Base-by-base conservation (phyloP, 2,888 invertebrate genomes). In the Antitype chi region DNA sequence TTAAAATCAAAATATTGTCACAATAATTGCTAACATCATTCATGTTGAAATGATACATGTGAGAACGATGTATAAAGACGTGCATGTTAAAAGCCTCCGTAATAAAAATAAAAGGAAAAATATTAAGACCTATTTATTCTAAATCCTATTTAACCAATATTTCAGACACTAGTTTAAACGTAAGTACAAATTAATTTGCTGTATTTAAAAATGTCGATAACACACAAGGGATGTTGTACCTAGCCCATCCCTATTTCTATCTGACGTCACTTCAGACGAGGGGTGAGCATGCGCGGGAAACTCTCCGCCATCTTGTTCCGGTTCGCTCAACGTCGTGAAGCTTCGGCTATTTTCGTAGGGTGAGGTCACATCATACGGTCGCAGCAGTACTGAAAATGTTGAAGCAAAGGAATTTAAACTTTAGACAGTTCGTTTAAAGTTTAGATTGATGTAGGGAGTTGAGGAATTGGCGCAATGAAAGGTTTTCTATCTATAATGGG, bases 241-340 rank as follows among this genome's bases (percentile, higher is more conserved):
- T 25, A 28, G 77, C 76, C 76, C 93, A 92, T 88, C 93, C 91
- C 93, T 95, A 92, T 74, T 75, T 47, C 52, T 47, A 72, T 69
- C 78, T 94, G 94, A 95, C 94, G 95, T 95, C 94, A 94, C 87
- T 78, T 73, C 80, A 89, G 84, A 86, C 85, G 85, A 89, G 90
- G 91, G 91, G 89, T 91, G 88, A 88, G 92, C 96, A 95, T 95
- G 95, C 96, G 96, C 95, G 93, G 90, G 87, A 93, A 93, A 90
- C 74, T 47, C 67, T 81, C 89, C 90, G 90, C 94, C 94, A 94
- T 94, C 90, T 93, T 93, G 89, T 88, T 87, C 89, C 82, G 85
- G 53, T 83, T 93, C 93, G 93, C 87, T 38, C 11, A 72, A 82
- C 78, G 84, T 90, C 93, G 93, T 77, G 74, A 60, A 72, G 70